Conservation (phyloP, 2,888 invertebrate genomes). For the Luffia ferchaultella region DNA sequence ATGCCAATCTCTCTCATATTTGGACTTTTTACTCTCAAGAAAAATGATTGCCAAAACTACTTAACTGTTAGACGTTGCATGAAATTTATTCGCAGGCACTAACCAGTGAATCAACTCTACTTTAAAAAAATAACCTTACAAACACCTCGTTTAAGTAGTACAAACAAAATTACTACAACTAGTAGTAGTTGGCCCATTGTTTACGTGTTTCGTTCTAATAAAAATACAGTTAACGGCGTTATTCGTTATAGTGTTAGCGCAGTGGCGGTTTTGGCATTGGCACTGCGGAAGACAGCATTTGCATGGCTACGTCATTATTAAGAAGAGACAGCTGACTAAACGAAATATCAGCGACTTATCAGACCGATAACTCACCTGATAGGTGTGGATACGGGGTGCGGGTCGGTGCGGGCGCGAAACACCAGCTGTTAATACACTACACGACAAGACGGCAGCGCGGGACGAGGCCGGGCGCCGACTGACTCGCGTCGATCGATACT, state of each 20-base stretch:
- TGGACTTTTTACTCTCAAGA: too few relatives aligned
- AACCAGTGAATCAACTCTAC: too few relatives aligned
- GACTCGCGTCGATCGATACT: not conserved
- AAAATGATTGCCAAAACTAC: too few relatives aligned
- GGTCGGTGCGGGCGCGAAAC: not conserved
- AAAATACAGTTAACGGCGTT: not conserved
- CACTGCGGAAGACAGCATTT: not conserved
- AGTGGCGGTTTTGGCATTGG: not conserved
- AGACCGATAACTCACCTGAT: not conserved
- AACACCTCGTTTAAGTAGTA: too few relatives aligned
- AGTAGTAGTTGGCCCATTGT: too few relatives aligned
- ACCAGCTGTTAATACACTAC: not conserved
- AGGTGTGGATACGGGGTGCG: not conserved
- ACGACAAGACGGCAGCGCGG: not conserved
- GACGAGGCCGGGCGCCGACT: not conserved
- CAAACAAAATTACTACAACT: too few relatives aligned
- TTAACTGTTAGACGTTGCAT: too few relatives aligned
- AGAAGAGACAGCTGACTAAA: not conserved
- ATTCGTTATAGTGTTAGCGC: not conserved
- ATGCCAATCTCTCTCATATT: too few relatives aligned
- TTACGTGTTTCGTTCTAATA: not conserved
- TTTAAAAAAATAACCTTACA: too few relatives aligned
- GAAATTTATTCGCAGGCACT: too few relatives aligned
- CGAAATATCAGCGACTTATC: not conserved
- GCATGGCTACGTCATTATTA: not conserved